Evolutionary conservation across 2,113 vertebrate genomes (phyloP), one percentile per base, ranked within the genome.

Genomic region (Tichodroma muraria): DNA sequence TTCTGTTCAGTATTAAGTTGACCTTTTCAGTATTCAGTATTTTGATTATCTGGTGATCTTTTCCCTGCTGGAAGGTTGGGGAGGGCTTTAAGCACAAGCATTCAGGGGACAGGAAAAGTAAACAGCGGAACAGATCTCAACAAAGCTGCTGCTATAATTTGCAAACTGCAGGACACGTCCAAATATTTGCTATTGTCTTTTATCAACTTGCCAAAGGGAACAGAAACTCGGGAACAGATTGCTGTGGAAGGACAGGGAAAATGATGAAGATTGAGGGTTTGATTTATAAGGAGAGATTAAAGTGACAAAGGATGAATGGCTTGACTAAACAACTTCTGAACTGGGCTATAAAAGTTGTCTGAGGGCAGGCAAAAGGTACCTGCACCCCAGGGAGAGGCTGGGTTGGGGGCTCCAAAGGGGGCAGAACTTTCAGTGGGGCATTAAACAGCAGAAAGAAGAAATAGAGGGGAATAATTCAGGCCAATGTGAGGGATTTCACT

Each of bases 21-120:
- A 95, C 94, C 92, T 95, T 96, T 94, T 94, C 77, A 92, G 45
- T 59, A 94, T 87, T 93, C 69, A 35, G 77, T 77, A 40, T 93
- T 95, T 91, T 89, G 72, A 85, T 93, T 95, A 84, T 71, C 85
- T 73, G 71, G 15, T 80, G 91, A 84, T 94, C 33, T 59, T 68
- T 86, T 86, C 40, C 78, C 30, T 83, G 5, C 77, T 72, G 93
- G 40, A 40, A 79, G 92, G 57, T 15, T 35, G 11, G 87, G 27
- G 75, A 87, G 87, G 50, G 35, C 77, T 80, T 45, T 13, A 15
- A 91, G 72, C 50, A 45, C 14, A 13, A 30, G 40, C 53, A 37
- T 35, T 80, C 53, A 40, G 42, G 24, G 81, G 69, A 57, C 42
- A 38, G 71, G 71, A 52, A 78, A 65, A 79, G 50, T 11, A 73